A percentile compares a stretch with the other conserved stretches of the same genome.
These are phyloP conservation scores for Chlamydotis undulata DNA, from an alignment of 2,113 vertebrate genomes.

Conservation along the genomic window DNA sequence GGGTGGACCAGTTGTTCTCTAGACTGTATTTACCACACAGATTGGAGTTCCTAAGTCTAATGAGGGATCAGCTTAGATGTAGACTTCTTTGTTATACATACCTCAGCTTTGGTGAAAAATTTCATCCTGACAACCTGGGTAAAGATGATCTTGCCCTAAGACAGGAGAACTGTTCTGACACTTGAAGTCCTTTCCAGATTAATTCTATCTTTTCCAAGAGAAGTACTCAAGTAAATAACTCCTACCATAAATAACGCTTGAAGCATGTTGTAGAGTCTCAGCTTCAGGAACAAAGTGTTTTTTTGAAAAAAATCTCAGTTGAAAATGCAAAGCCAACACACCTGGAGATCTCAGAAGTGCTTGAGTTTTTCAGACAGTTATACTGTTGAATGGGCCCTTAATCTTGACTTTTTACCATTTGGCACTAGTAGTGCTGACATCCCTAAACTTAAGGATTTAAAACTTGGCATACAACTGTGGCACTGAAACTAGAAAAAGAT, in stretches of 20 bases:
- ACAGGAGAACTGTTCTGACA: not conserved
- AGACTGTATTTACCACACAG: not conserved
- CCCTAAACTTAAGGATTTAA: not conserved
- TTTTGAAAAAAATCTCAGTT: not conserved
- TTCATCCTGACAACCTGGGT: not conserved
- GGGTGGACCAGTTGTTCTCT: not conserved
- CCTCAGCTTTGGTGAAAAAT: not conserved
- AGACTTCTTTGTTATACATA: not conserved
- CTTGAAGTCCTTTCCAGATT: not conserved
- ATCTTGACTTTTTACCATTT: not conserved
- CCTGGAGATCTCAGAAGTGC: not conserved
- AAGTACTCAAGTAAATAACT: not conserved
- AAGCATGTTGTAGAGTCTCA: not conserved
- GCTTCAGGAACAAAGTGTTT: not conserved
- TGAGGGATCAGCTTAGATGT: not conserved
- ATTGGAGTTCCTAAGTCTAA: not conserved
- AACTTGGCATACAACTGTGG: not conserved
- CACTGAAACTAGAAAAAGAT: not conserved
- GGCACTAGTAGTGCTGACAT: not conserved
- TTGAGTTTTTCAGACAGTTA: not conserved
- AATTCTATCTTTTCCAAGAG: not conserved
- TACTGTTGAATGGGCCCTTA: not conserved
- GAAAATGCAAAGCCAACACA: slow-evolving; percentile 9
- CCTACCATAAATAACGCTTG: not conserved
- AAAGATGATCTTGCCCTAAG: not conserved